Percentiles rank a stretch among this genome's conserved stretches.
Conservation (phyloP, 2,797 vertebrate species). For the Coregonus suidteri region DNA sequence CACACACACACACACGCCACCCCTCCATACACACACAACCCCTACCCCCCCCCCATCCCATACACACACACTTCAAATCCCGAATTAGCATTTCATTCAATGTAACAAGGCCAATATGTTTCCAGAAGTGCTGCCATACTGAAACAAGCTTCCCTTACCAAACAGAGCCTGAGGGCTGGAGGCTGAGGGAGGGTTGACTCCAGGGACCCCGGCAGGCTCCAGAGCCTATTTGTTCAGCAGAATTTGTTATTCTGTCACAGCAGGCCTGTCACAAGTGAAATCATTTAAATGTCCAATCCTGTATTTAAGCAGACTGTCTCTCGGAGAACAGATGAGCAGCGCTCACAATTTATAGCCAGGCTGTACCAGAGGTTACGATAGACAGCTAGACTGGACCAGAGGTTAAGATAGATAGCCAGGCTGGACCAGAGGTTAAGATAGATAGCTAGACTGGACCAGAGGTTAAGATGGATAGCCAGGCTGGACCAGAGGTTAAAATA, state of each 20-base stretch:
- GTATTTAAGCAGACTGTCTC: conserved; percentile 81
- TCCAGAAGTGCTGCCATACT: conserved; percentile 79
- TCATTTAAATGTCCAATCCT: conserved; percentile 81
- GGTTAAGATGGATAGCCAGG: too few species aligned
- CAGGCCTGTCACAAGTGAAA: conserved; percentile 79
- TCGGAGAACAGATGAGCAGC: conserved; percentile 73
- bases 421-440: too few species aligned
- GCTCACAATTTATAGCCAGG: conserved; percentile 63
- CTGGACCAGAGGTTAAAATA: too few species aligned
- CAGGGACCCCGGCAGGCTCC: conserved; percentile 74
- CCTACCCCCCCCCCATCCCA: too few species aligned
- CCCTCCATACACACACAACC: conserved; percentile 40
- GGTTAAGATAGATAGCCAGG: too few species aligned
- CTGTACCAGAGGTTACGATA: too few species aligned
- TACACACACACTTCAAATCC: conserved; percentile 36
- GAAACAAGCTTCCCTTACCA: conserved; percentile 78
- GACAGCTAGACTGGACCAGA: too few species aligned
- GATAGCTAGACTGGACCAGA: too few species aligned
- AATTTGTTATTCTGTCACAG: conserved; percentile 82
- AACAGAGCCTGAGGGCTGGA: conserved; percentile 74
- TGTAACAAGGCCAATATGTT: conserved; percentile 84
- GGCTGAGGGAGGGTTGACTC: conserved; percentile 55
- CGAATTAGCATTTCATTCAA: conserved; percentile 81
- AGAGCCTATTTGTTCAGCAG: conserved; percentile 79
- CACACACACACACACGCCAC: not conserved